Evolutionary conservation across 2,113 vertebrate genomes (phyloP).

Genomic region (Rostratula benghalensis): DNA sequence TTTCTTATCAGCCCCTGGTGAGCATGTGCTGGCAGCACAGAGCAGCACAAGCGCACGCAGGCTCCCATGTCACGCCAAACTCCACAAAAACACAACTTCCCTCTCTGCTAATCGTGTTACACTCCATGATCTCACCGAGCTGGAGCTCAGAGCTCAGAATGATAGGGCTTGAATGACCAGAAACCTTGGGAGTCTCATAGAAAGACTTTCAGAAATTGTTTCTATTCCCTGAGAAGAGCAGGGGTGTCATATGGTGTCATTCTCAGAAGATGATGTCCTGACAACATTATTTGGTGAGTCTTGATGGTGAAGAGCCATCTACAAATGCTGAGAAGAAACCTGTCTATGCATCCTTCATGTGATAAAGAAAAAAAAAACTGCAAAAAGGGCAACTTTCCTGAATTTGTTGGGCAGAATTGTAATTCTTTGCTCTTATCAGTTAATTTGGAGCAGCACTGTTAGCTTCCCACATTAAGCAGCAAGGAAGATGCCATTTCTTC

Average conservation of each 20-base stretch:
- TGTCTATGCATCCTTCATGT: fast-evolving
- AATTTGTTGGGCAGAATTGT: not conserved
- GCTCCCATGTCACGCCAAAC: not conserved
- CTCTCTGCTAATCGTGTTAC: not conserved
- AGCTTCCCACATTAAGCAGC: not conserved
- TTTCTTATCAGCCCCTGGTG: not conserved
- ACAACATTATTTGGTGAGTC: not conserved
- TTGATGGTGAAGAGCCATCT: not conserved
- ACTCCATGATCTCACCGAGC: not conserved
- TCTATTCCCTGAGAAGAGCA: not conserved
- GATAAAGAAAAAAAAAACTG: not conserved
- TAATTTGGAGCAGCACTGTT: not conserved
- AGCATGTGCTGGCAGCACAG: not conserved
- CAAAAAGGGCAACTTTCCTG: not conserved
- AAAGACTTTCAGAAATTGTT: not conserved
- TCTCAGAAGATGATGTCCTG: not conserved
- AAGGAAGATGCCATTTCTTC: not conserved
- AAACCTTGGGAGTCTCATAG: not conserved
- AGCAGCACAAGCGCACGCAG: fast-evolving
- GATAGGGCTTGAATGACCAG: not conserved
- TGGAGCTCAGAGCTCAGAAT: not conserved
- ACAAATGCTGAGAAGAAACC: not conserved
- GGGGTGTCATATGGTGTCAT: not conserved
- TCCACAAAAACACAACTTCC: not conserved
- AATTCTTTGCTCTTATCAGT: not conserved